Percentiles rank a stretch among this genome's conserved stretches.
Conservation (phyloP, 1,140 invertebrate genomes). For the Myzus persicae region DNA sequence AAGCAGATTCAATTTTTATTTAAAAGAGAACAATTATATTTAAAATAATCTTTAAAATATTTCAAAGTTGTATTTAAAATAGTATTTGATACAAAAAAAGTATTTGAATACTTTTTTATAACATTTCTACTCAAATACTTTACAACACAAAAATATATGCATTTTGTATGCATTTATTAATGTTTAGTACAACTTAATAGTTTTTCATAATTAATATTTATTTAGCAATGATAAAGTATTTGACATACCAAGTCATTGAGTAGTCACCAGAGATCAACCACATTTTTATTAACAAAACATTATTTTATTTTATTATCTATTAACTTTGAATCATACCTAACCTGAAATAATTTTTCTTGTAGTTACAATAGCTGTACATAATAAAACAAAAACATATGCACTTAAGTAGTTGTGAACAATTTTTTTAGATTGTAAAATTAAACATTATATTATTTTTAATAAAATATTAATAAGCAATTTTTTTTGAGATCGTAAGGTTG, state of each 20-base stretch:
- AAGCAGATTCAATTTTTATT: background rate
- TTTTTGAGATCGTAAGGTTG: too few species aligned
- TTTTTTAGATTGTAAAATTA: background rate
- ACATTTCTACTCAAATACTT: background rate
- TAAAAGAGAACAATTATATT: background rate
- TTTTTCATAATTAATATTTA: background rate
- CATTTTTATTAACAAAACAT: background rate
- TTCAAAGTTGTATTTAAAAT: background rate
- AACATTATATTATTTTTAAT: too few species aligned
- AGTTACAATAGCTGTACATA: background rate
- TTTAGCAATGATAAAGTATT: background rate
- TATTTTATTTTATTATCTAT: background rate
- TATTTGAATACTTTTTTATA: constrained; percentile 3
- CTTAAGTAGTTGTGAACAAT: background rate
- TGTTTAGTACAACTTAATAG: background rate
- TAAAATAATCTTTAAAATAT: background rate
- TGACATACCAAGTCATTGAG: background rate
- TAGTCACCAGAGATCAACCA: background rate
- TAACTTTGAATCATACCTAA: background rate
- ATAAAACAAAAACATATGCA: background rate
- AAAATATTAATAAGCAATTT: too few species aligned
- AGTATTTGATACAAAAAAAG: background rate
- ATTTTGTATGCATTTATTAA: background rate
- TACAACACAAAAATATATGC: background rate
- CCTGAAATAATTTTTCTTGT: background rate